Percentiles rank a stretch among this genome's conserved stretches.
Evolutionary conservation across 2,797 vertebrate genomes (phyloP).

Genomic region (Pagetopsis macropterus): DNA sequence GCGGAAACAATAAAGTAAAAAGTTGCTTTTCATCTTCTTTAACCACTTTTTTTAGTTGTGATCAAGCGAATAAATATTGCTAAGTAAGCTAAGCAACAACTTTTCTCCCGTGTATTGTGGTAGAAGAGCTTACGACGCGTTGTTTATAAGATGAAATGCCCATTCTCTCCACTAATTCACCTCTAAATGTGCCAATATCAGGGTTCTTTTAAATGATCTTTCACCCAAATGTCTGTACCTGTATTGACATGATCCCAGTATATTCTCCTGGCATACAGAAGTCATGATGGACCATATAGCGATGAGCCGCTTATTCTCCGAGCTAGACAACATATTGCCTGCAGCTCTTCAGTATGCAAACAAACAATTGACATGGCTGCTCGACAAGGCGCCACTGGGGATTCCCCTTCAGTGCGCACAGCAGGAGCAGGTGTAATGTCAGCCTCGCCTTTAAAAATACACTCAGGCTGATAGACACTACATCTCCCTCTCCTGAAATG

Average conservation of each 20-base stretch:
- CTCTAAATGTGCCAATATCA: neutral
- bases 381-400: constrained; percentile 76
- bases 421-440: constrained; percentile 71
- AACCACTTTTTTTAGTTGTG: constrained; percentile 31
- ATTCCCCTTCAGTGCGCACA: constrained; percentile 69
- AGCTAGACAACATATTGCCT: constrained; percentile 68
- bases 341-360: constrained; percentile 80
- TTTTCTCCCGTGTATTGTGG: neutral
- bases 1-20: constrained; percentile 56
- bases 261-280: constrained; percentile 54
- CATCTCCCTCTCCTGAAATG: constrained; percentile 52
- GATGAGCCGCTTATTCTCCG: constrained; percentile 70
- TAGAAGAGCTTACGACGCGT: neutral
- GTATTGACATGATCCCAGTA: constrained; percentile 40
- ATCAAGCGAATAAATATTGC: constrained; percentile 43
- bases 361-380: constrained; percentile 82
- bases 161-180: neutral
- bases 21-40: constrained; percentile 57
- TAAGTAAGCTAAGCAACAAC: constrained; percentile 27
- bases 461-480: constrained; percentile 61
- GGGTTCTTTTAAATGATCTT: neutral
- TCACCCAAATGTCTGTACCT: constrained; percentile 19
- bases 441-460: constrained; percentile 70
- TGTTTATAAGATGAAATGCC: constrained; percentile 4
- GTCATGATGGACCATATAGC: constrained; percentile 55